Evolutionary conservation across 2,113 vertebrate genomes (phyloP), one percentile per base, ranked within the genome.

Genomic region (Petrocephalus zakoni): DNA sequence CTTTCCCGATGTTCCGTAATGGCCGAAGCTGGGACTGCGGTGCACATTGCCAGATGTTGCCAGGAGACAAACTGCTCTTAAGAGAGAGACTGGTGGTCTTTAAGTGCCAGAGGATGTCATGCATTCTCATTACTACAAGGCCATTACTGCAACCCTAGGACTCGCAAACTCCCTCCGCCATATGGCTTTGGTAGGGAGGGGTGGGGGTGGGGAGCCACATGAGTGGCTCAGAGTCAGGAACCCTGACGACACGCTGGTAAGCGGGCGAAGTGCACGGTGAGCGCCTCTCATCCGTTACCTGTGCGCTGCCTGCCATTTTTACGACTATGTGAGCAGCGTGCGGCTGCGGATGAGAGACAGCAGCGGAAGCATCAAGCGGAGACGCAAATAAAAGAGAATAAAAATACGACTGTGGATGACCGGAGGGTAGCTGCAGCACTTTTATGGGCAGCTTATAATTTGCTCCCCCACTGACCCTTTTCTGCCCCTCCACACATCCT

Each of bases 41-140:
- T 37, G 51, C 87, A 34, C 72, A 90, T 19, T 83, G 86, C 86
- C 92, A 93, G 92, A 91, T 93, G 92, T 91, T 91, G 85, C 90
- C 53, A 81, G 86, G 85, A 87, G 75, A 91, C 68, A 89, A 91
- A 90, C 87, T 90, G 90, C 91, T 90, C 89, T 90, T 89, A 88
- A 84, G 90, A 89, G 90, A 58, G 64, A 22, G 34, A n/a, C 55
- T 61, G 88, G 87, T 88, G 88, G 83, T 83, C 55, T 89, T 84
- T 53, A 53, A 83, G 58, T 61, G 88, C 89, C 90, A 29, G 87
- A 90, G 55, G 88, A 89, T 87, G 84, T 52, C 75, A 64, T 84
- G 86, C 53, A 29, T 88, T 89, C 85, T 89, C 83, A 88, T 90
- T 90, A 86, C 88, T 55, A 46, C 83, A 82, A 46, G 87, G 88